Base-by-base conservation (phyloP, 2,113 vertebrate species). In the Spilogale gracilis region DNA sequence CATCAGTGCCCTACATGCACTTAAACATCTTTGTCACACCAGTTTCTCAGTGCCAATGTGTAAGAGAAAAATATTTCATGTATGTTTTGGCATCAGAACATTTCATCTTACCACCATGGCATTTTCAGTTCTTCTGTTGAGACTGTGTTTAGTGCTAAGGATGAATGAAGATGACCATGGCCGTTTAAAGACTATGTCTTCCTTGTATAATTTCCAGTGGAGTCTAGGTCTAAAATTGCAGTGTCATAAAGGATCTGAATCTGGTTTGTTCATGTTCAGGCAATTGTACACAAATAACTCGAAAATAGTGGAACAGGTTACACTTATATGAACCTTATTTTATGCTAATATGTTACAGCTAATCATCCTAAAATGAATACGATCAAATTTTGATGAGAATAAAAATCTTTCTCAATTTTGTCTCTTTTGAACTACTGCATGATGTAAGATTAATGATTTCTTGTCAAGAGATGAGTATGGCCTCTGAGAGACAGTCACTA, bases 81-180 rank as follows among this genome's bases (percentile, higher is more conserved):
- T 73, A 63, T 67, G 83, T 85, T 93, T 94, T 80, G 38, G 23
- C 54, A 48, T 43, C 38, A 95, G 38, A 79, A 91, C 43, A 87
- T 60, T 96, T 98, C 43, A 25, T 69, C 30, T 89, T 52, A 43
- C 54, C 11, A 9, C 13, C 4, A 43, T 38, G 67, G 5, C 6
- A 50, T 71, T 88, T 94, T 8, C 8, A 43, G 0, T 81, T 96
- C 52, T 93, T 83, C 32, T 50, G 38, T 58, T 61, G 27, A 95
- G 14, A 6, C 5, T 81, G 1, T 9, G 27, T 54, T 92, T 54
- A 78, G 18, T 80, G 45, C 32, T 90, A 80, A 90, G 80, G 71
- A 92, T 85, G 61, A 87, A 27, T 63, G 60, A 61, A 50, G 56
- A 60, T 16, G n/a, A 18, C 21, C 61, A 17, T 43, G 86, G n/a